Base-by-base conservation (phyloP, 1,140 invertebrate genomes). In the Orius insidiosus region DNA sequence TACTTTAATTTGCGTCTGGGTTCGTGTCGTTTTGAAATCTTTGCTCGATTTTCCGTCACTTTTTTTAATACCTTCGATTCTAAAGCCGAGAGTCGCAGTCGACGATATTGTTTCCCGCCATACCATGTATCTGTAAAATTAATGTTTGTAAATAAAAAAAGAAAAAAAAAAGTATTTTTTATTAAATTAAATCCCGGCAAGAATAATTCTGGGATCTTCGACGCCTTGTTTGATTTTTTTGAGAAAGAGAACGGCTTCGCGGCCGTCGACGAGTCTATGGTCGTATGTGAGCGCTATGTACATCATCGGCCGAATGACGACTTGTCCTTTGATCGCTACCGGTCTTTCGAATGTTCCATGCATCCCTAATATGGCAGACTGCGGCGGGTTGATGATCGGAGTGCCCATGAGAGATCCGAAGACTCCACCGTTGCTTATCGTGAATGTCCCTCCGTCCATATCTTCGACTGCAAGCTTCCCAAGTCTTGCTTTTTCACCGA, bases 381-480 rank as follows among this genome's bases (percentile, higher is more conserved):
- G 95, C 10, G 96, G 96, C 43, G 90, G 93, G 68, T 99, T 99
- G 46, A 99, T 98, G 52, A 99, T 98, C 2, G 96, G 95, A 0
- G 94, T 99, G 46, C 94, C 94, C 71, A 95, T 79, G 18, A 98
- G 62, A 0, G 94, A 98, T 18, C 95, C 95, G 63, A 98, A 99
- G 0, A 99, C 94, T 11, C 95, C 95, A 10, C 95, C 95, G 60
- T 99, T 99, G 59, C 88, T 94, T 54, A 99, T 96, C 11, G 95
- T 98, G 59, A 98, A 99, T 8, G 95, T 98, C 11, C 95, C 95
- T 38, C 95, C 95, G 61, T 97, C 90, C 94, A 98, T 99, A 58
- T 99, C 96, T 68, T 98, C 95, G 42, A 98, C 80, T 1, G 94
- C 86, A 48, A 99, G 63, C 43, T 66, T 73, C 49, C 85, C 85